Conservation (phyloP, 2,888 invertebrate genomes). For the Clepsis dumicolana region DNA sequence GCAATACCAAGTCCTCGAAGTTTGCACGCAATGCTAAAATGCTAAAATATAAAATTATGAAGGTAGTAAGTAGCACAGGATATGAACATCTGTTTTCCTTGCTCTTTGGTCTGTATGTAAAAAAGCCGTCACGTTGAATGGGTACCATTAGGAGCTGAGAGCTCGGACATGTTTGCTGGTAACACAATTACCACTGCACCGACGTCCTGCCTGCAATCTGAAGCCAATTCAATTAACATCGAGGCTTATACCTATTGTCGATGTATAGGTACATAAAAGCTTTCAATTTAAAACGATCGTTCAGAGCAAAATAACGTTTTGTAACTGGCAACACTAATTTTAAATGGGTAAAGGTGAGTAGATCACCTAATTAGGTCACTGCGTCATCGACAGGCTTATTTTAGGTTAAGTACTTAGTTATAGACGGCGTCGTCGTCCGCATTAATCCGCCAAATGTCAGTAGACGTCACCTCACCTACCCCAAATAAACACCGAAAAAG, state of each 20-base stretch:
- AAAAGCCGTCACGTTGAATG: slow-evolving; percentile 61
- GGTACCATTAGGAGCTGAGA: slow-evolving; percentile 62
- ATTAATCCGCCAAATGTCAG: too few relatives aligned
- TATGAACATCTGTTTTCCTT: slow-evolving; percentile 11
- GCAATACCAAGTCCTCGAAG: too few relatives aligned
- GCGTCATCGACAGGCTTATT: too few relatives aligned
- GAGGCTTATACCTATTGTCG: slow-evolving; percentile 70
- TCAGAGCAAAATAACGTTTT: not conserved
- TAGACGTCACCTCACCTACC: too few relatives aligned
- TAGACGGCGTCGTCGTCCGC: too few relatives aligned
- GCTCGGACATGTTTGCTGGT: slow-evolving; percentile 71
- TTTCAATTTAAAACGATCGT: slow-evolving; percentile 6
- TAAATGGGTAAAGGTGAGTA: not conserved
- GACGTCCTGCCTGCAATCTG: slow-evolving; percentile 80
- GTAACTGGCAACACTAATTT: not conserved
- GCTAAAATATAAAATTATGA: too few relatives aligned
- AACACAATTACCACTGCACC: slow-evolving; percentile 75
- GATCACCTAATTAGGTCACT: too few relatives aligned
- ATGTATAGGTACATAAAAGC: slow-evolving; percentile 34
- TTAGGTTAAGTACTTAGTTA: too few relatives aligned
- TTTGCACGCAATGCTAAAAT: too few relatives aligned
- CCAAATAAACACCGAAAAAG: too few relatives aligned
- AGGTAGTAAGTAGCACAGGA: too few relatives aligned
- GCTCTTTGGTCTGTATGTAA: slow-evolving; percentile 53
- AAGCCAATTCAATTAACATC: slow-evolving; percentile 82